phyloP scores from a whole-genome alignment of 2,113 vertebrate species.

The Mobula hypostoma region DNA sequence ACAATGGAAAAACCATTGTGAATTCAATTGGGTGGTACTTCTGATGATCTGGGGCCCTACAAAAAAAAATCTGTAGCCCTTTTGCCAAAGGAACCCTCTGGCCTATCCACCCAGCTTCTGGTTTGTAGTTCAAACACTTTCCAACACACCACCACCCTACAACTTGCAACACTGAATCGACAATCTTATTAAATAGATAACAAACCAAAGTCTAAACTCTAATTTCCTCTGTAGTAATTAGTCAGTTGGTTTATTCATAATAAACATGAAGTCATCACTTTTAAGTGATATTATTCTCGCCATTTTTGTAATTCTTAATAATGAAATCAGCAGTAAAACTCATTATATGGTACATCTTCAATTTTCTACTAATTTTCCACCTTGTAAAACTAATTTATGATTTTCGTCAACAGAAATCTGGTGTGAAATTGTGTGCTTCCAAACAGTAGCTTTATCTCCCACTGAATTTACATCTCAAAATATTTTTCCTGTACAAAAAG shows the following conservation, averaged over 20 bases:
- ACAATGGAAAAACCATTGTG: neutral
- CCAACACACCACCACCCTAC: too few species aligned
- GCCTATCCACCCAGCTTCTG: too few species aligned
- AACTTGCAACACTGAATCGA: neutral
- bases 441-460: neutral
- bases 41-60: too few species aligned
- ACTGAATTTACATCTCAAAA: neutral
- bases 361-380: neutral
- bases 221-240: neutral
- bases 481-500: neutral
- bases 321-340: neutral
- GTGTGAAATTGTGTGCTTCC: neutral
- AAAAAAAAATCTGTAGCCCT: too few species aligned
- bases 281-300: neutral
- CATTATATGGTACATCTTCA: neutral
- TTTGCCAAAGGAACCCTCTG: too few species aligned
- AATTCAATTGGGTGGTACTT: neutral
- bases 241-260: neutral
- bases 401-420: neutral
- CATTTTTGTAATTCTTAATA: neutral
- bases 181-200: neutral
- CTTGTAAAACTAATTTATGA: neutral
- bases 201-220: neutral
- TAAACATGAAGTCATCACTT: neutral
- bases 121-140: too few species aligned